A percentile compares a stretch with the other conserved stretches of the same genome.
Conservation (phyloP, 1,140 invertebrate species). For the Camponotus pennsylvanicus region DNA sequence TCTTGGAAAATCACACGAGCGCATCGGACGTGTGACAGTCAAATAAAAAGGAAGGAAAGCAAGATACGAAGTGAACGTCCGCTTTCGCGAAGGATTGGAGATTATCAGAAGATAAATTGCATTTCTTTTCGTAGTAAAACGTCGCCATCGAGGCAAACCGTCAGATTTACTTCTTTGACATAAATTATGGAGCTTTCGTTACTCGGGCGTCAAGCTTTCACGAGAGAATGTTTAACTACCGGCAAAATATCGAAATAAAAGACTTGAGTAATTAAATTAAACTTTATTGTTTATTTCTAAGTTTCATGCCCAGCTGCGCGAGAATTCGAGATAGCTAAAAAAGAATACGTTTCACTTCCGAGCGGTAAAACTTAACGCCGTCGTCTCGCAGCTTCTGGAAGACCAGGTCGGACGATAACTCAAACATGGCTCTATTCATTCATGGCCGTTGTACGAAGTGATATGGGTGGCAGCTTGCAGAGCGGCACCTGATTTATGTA, state of each 20-base stretch:
- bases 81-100: constrained; percentile 62
- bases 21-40: constrained; percentile 58
- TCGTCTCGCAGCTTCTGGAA: constrained; percentile 65
- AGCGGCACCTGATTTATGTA: constrained; percentile 80
- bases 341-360: constrained; percentile 28
- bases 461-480: constrained; percentile 79
- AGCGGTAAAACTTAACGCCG: constrained; percentile 41
- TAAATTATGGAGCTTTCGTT: constrained; percentile 53
- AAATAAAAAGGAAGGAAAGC: constrained; percentile 61
- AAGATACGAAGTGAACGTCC: constrained; percentile 62
- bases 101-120: constrained; percentile 65
- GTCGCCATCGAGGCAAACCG: constrained; percentile 41
- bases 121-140: constrained; percentile 55
- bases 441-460: constrained; percentile 79
- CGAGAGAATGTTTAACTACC: background rate
- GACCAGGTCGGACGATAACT: constrained; percentile 78
- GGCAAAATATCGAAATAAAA: background rate
- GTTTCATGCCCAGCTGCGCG: background rate
- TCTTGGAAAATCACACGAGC: constrained; percentile 41
- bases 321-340: constrained; percentile 16
- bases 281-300: background rate
- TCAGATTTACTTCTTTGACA: constrained; percentile 55
- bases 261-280: constrained; percentile 1
- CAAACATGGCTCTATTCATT: constrained; percentile 81
- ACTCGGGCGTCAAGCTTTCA: constrained; percentile 25